Percentiles rank a stretch among this genome's conserved stretches.
These are phyloP conservation scores for Drosophila bocki DNA, from an alignment of 1,140 invertebrate genomes.

Conservation along the genomic window DNA sequence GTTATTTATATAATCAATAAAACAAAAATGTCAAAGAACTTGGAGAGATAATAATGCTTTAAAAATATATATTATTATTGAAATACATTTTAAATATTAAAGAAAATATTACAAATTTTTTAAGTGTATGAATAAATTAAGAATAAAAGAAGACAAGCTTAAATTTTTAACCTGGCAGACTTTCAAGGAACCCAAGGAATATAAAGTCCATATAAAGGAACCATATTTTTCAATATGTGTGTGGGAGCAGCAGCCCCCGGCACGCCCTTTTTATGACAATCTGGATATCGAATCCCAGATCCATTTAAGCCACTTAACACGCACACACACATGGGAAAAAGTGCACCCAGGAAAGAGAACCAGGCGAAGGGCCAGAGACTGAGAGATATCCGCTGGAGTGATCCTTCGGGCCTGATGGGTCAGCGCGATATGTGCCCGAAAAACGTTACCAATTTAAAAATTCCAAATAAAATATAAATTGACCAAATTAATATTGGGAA, in stretches of 20 bases:
- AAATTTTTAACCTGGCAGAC: background rate
- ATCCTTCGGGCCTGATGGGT: constrained; percentile 65
- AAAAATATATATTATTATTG: background rate
- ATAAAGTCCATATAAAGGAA: background rate
- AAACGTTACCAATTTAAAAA: constrained; percentile 85
- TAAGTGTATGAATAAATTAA: background rate
- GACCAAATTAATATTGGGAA: constrained; percentile 84
- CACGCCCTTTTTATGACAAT: constrained; percentile 59
- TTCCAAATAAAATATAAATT: constrained; percentile 85
- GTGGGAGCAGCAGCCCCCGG: constrained; percentile 26
- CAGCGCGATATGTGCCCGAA: constrained; percentile 70
- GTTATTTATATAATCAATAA: background rate
- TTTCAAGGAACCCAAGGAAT: constrained; percentile 12
- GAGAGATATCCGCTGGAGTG: constrained; percentile 44
- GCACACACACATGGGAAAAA: constrained; percentile 23
- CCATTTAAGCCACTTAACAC: constrained; percentile 80
- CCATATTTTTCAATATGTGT: constrained; percentile 33
- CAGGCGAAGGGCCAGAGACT: background rate
- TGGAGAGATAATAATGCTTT: no score
- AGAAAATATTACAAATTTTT: background rate
- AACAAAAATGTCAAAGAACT: background rate
- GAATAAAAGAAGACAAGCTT: background rate
- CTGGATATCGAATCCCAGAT: constrained; percentile 34
- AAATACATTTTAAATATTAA: background rate
- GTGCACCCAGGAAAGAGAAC: background rate